Percentiles rank a stretch among this genome's conserved stretches.
Conservation (phyloP, 2,113 vertebrate genomes). For the Rhombomys opimus region DNA sequence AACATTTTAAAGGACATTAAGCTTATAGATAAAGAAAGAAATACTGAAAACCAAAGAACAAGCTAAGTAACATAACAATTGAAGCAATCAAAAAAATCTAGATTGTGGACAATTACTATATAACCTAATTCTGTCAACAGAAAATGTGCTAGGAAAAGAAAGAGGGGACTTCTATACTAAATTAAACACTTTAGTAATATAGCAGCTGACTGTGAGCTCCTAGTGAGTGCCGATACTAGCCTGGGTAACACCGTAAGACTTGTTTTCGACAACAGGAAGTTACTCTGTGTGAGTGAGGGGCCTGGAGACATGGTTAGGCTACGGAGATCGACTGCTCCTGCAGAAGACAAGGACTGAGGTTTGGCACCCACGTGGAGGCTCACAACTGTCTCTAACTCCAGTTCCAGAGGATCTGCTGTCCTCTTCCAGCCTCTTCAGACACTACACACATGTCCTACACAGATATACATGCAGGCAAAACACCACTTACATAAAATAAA, state of each 20-base stretch:
- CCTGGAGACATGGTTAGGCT: background rate
- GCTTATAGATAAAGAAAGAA: background rate
- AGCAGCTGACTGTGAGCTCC: background rate
- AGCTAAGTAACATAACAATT: background rate
- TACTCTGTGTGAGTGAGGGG: background rate
- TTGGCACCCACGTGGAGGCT: background rate
- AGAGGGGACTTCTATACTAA: background rate
- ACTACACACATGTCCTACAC: background rate
- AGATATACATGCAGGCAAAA: background rate
- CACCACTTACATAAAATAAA: background rate
- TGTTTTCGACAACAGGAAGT: background rate
- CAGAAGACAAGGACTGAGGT: background rate
- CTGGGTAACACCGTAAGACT: background rate
- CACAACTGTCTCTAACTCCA: background rate
- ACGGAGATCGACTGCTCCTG: background rate
- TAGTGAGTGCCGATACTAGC: background rate
- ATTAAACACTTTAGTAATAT: background rate
- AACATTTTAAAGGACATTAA: constrained; percentile 1
- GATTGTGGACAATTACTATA: background rate
- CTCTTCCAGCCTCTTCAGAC: background rate
- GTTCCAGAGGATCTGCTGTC: background rate
- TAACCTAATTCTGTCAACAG: background rate
- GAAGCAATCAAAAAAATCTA: background rate
- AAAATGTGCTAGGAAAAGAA: background rate
- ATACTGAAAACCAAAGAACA: background rate